Percentiles rank a stretch among this genome's conserved stretches.
Evolutionary conservation across 2,797 vertebrate species (phyloP).

Genomic region (Typhlichthys subterraneus): DNA sequence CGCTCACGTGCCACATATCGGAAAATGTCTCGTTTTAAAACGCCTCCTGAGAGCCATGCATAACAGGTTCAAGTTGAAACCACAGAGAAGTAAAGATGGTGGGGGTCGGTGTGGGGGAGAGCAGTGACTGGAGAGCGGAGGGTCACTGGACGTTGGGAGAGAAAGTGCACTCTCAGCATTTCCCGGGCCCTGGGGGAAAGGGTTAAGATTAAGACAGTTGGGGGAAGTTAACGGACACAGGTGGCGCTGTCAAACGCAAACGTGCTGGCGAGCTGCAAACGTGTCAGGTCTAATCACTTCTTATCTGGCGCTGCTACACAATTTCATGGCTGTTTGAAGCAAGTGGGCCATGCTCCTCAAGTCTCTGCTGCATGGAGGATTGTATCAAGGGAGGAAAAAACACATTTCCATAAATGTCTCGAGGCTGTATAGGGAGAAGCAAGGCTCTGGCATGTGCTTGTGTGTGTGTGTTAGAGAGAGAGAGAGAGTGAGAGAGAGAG

Average conservation of each 20-base stretch:
- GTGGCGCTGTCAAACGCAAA: constrained; percentile 52
- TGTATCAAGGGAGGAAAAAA: constrained; percentile 59
- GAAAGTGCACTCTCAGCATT: constrained; percentile 66
- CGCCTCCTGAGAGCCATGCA: constrained; percentile 38
- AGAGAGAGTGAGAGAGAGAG: background rate
- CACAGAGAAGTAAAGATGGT: constrained; percentile 23
- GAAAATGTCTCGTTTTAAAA: constrained; percentile 32
- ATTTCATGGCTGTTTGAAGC: constrained; percentile 83
- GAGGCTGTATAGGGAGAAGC: constrained; percentile 28
- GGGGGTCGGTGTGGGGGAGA: constrained; percentile 14
- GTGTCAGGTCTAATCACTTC: constrained; percentile 76
- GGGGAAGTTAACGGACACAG: constrained; percentile 52
- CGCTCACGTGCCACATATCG: constrained; percentile 12
- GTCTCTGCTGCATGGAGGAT: constrained; percentile 55
- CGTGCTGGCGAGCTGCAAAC: constrained; percentile 54
- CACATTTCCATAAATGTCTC: constrained; percentile 55
- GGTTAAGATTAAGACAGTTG: constrained; percentile 19
- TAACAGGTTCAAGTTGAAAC: constrained; percentile 55
- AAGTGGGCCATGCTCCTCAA: constrained; percentile 79
- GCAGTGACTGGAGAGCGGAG: constrained; percentile 21
- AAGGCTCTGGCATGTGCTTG: constrained; percentile 5
- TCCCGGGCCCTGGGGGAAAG: constrained; percentile 35
- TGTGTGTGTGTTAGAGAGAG: constrained; percentile 6
- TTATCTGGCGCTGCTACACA: constrained; percentile 72
- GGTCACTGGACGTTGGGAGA: constrained; percentile 21